Evolutionary conservation across 2,888 invertebrate species (phyloP).

Genomic region (Drosophila putrida): DNA sequence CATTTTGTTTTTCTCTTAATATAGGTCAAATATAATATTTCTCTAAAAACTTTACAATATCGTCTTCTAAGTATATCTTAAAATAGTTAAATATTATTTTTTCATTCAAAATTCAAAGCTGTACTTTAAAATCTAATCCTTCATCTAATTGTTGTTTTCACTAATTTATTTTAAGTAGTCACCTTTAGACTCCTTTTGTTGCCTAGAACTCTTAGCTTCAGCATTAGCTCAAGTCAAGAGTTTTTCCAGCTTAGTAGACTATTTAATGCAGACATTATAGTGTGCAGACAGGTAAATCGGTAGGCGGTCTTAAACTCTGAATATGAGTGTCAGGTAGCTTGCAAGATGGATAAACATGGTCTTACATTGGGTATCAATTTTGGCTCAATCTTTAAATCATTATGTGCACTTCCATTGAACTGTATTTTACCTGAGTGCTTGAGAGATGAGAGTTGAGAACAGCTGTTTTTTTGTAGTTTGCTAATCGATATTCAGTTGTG

Average conservation of each 20-base stretch:
- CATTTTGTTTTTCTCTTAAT: no score
- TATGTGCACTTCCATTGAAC: constrained; percentile 19
- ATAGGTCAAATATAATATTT: no score
- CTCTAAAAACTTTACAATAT: background rate
- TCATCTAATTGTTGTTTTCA: background rate
- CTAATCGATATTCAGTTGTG: constrained; percentile 12
- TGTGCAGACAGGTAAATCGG: constrained; percentile 21
- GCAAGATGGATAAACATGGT: constrained; percentile 23
- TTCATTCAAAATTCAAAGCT: no score
- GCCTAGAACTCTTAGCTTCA: background rate
- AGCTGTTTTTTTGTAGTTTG: constrained; percentile 29
- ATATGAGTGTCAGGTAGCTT: constrained; percentile 33
- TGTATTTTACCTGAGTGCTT: constrained; percentile 31
- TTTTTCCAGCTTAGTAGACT: constrained; percentile 34
- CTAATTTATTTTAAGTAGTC: background rate
- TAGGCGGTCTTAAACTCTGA: background rate
- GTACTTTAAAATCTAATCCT: no score
- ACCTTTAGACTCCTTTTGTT: no score
- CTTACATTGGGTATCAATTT: constrained; percentile 20
- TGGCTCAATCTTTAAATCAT: background rate
- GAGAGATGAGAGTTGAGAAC: constrained; percentile 4
- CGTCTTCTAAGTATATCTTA: no score
- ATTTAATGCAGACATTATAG: constrained; percentile 45
- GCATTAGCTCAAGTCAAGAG: constrained; percentile 43
- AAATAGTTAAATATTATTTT: no score